Conservation (phyloP, 2,888 invertebrate genomes). For the Anarsia innoxiella region DNA sequence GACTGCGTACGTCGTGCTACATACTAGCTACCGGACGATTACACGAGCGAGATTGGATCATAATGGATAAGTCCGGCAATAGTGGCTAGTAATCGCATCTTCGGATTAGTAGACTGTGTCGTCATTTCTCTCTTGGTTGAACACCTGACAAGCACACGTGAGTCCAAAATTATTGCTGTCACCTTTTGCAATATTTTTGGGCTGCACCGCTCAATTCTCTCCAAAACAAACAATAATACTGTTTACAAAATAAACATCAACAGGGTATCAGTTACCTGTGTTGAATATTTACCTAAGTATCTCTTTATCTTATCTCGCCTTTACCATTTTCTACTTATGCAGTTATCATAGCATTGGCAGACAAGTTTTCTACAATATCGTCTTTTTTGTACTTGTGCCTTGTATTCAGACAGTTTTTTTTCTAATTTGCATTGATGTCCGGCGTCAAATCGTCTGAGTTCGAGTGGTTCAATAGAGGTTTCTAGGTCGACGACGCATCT, state of each 20-base stretch:
- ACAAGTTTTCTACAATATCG: too few species aligned
- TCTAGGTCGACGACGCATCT: constrained; percentile 34
- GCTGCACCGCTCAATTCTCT: too few species aligned
- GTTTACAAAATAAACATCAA: too few species aligned
- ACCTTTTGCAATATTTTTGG: too few species aligned
- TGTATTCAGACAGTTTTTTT: constrained; percentile 29
- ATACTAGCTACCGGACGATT: constrained; percentile 45
- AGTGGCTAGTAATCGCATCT: constrained; percentile 29
- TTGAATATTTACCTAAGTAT: too few species aligned
- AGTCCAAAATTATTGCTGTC: too few species aligned
- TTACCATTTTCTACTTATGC: too few species aligned
- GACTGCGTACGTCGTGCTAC: constrained; percentile 52
- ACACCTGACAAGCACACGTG: constrained; percentile 23
- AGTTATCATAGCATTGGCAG: constrained; percentile 21
- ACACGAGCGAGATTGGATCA: constrained; percentile 58
- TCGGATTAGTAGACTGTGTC: constrained; percentile 48
- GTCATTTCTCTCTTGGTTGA: constrained; percentile 32
- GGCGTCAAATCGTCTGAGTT: constrained; percentile 24
- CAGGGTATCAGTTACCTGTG: too few species aligned
- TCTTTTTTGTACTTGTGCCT: too few species aligned
- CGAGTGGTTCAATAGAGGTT: constrained; percentile 31
- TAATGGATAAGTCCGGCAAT: constrained; percentile 54
- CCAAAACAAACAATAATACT: too few species aligned
- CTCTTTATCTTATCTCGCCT: too few species aligned
- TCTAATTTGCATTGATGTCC: constrained; percentile 22